phyloP scores from a whole-genome alignment of 2,888 invertebrate species.

The Drosophila setosimentum region DNA sequence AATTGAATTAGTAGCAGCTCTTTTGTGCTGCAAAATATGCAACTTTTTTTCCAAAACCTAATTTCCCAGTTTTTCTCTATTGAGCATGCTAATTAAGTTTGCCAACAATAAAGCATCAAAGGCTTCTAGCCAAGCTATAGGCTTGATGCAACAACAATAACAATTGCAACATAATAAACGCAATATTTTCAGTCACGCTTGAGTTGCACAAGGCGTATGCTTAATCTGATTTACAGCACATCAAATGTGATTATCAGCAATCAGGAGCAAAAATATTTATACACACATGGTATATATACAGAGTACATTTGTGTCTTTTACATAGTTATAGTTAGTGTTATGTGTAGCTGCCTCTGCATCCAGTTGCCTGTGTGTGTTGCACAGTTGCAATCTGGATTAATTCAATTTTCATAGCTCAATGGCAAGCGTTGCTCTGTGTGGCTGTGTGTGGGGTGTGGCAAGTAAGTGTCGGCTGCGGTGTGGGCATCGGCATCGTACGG shows the following conservation, averaged over 20 bases:
- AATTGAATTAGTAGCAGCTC: slow-evolving; percentile 38
- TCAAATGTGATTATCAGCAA: slow-evolving; percentile 67
- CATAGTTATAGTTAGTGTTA: neutral
- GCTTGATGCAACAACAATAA: slow-evolving; percentile 6
- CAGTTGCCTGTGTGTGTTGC: slow-evolving; percentile 9
- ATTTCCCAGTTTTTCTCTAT: slow-evolving; percentile 38
- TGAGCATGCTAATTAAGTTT: slow-evolving; percentile 68
- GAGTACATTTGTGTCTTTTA: neutral
- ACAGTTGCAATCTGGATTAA: slow-evolving; percentile 61
- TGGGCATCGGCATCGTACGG: neutral
- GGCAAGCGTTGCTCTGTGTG: neutral
- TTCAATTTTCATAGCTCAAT: slow-evolving; percentile 67
- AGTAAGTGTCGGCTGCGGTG: neutral
- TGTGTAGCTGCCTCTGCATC: neutral
- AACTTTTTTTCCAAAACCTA: slow-evolving; percentile 45
- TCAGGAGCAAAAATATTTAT: neutral
- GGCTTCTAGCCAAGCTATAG: slow-evolving; percentile 19
- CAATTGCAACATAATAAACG: slow-evolving; percentile 27
- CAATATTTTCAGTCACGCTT: slow-evolving; percentile 50
- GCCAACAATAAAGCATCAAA: slow-evolving; percentile 65
- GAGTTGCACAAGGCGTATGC: slow-evolving; percentile 56
- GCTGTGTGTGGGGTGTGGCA: neutral
- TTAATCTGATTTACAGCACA: slow-evolving; percentile 73
- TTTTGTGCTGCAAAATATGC: slow-evolving; percentile 57
- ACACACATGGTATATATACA: neutral